A percentile compares a stretch with the other conserved stretches of the same genome.
Evolutionary conservation across 2,113 vertebrate genomes (phyloP).

Genomic region (Larimichthys polyactis): DNA sequence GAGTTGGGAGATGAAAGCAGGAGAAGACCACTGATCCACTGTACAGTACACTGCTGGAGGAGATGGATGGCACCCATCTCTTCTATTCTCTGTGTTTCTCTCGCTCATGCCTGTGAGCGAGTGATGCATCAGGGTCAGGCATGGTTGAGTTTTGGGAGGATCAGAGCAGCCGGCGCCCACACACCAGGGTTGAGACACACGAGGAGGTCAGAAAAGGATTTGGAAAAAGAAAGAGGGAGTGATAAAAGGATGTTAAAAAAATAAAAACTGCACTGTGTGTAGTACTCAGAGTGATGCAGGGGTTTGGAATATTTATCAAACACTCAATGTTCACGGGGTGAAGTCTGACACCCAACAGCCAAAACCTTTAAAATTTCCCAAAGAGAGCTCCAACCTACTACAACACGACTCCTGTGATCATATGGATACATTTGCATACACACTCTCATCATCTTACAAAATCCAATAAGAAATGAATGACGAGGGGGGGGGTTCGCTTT

Average conservation of each 20-base stretch:
- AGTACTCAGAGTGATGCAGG: not conserved
- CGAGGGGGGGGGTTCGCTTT: slow-evolving; percentile 6
- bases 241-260: slow-evolving; percentile 28
- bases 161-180: slow-evolving; percentile 68
- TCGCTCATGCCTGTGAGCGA: slow-evolving; percentile 62
- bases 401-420: slow-evolving; percentile 30
- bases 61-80: slow-evolving; percentile 63
- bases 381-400: not conserved
- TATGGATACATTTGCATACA: slow-evolving; percentile 63
- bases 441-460: slow-evolving; percentile 46
- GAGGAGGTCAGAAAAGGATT: slow-evolving; percentile 43
- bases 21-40: slow-evolving; percentile 70
- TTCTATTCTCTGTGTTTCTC: slow-evolving; percentile 59
- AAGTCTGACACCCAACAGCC: slow-evolving; percentile 1
- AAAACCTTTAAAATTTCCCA: slow-evolving; percentile 14
- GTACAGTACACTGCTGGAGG: slow-evolving; percentile 49
- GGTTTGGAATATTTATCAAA: not conserved
- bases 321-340: not conserved
- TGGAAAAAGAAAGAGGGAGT: slow-evolving; percentile 1
- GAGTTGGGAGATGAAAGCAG: slow-evolving; percentile 74
- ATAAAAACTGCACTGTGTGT: slow-evolving; percentile 8
- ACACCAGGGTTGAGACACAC: slow-evolving; percentile 35
- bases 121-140: slow-evolving; percentile 76
- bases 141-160: slow-evolving; percentile 64
- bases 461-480: slow-evolving; percentile 61